These are phyloP conservation scores for Emmelina monodactyla DNA, from an alignment of 2,888 invertebrate genomes.

Conservation along the genomic window DNA sequence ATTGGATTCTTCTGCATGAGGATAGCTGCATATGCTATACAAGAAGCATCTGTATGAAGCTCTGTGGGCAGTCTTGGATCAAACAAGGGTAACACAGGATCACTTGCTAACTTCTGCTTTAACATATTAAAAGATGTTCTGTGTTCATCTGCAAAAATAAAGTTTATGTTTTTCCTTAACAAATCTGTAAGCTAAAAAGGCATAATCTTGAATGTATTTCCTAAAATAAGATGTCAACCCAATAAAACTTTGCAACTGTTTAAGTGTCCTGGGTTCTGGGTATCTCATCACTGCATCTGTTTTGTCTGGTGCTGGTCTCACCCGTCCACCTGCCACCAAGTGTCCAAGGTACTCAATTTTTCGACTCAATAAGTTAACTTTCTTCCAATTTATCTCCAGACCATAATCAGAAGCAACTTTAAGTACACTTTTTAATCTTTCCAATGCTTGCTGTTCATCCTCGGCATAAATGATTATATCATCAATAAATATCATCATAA, in stretches of 20 bases:
- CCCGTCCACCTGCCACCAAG: slow-evolving; percentile 12
- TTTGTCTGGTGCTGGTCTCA: slow-evolving; percentile 15
- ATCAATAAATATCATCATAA: slow-evolving; percentile 18
- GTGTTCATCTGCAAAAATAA: slow-evolving; percentile 10
- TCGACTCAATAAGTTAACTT: slow-evolving; percentile 25
- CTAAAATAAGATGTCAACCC: slow-evolving; percentile 17
- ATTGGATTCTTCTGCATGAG: slow-evolving; percentile 6
- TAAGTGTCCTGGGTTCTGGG: slow-evolving; percentile 15
- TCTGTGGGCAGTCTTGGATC: slow-evolving; percentile 2
- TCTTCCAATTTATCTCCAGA: slow-evolving; percentile 22
- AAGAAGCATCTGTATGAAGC: background rate
- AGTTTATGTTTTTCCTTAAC: slow-evolving; percentile 10
- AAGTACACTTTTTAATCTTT: slow-evolving; percentile 9
- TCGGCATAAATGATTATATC: slow-evolving; percentile 16
- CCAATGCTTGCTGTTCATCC: slow-evolving; percentile 11
- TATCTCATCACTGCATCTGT: slow-evolving; percentile 14
- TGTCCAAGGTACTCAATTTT: slow-evolving; percentile 20
- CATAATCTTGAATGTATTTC: slow-evolving; percentile 15
- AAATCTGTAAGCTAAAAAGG: slow-evolving; percentile 13
- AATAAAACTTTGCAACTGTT: slow-evolving; percentile 15
- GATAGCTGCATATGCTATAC: slow-evolving; percentile 10
- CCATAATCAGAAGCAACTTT: slow-evolving; percentile 15
- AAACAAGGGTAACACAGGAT: slow-evolving; percentile 17
- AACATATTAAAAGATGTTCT: slow-evolving; percentile 8
- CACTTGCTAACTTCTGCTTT: slow-evolving; percentile 9